Percentiles rank a stretch among this genome's conserved stretches.
Evolutionary conservation across 53 echinoderm and acorn worm species (phyloP).

Genomic region (Patiria pectinifera): DNA sequence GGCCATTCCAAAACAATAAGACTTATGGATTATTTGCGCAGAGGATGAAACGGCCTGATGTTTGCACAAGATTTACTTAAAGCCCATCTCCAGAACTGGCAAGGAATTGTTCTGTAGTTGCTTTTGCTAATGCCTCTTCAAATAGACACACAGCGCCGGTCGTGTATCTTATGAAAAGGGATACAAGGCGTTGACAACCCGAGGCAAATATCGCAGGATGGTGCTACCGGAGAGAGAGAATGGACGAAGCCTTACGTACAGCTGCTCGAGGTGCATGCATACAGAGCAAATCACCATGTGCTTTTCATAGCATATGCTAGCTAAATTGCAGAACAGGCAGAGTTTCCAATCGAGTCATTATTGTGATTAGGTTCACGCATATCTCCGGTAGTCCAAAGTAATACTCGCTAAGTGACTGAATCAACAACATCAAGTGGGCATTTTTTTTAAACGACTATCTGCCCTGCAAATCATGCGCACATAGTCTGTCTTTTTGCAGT

Average conservation of each 20-base stretch:
- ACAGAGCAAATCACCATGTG: neutral
- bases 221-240: neutral
- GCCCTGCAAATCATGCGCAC: neutral
- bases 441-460: neutral
- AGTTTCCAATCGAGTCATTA: neutral
- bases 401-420: slow-evolving; percentile 10
- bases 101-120: neutral
- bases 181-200: slow-evolving; percentile 27
- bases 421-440: slow-evolving; percentile 20
- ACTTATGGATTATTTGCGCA: slow-evolving; percentile 38
- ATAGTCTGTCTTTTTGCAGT: neutral
- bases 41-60: slow-evolving; percentile 14
- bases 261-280: neutral
- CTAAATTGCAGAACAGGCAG: neutral
- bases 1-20: neutral
- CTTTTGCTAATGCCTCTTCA: slow-evolving; percentile 17
- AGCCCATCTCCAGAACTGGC: neutral
- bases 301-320: neutral
- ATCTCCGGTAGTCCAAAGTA: slow-evolving; percentile 33
- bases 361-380: slow-evolving; percentile 8
- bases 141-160: slow-evolving; percentile 20
- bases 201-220: neutral
- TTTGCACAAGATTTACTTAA: slow-evolving; percentile 41
- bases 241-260: neutral
- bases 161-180: slow-evolving; percentile 3